Evolutionary conservation across 2,888 invertebrate genomes (phyloP), one percentile per base, ranked within the genome.

Genomic region (Agrypnus murinus): DNA sequence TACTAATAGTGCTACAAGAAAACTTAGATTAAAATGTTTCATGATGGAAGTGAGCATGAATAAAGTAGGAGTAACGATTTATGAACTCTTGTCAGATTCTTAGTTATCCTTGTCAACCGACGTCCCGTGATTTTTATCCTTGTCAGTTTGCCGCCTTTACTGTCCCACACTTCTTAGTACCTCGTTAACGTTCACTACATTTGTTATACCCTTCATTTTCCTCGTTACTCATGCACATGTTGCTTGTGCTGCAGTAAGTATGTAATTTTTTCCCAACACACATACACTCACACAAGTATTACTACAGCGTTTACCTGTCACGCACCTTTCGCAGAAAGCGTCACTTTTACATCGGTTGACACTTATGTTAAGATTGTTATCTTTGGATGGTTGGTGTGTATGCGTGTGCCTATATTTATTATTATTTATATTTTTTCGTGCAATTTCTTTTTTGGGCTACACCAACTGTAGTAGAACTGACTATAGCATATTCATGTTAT

Each of bases 131-230:
- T 58, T 62, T 62, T 46, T 62, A 62, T 62, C 62, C 62, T 17
- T 62, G 62, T 62, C 53, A 40, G 14, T 43, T 53, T 10, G 53
- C 53, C 55, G 57, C 62, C 53, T 68, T 53, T 53, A 38, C 58
- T 66, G 58, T 71, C 71, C 66, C 62, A 66, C 66, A 66, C 71
- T 60, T 65, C 48, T 65, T 46, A 34, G 50, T 53, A 69, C 14
- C 71, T 71, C 58, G 71, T 71, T 71, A 66, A 62, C 63, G 66
- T 58, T 46, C 60, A 10, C 48, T 58, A 62, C 45, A 70, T 65
- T 70, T 62, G 60, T 66, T 71, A 55, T 43, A 25, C 50, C 43
- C 62, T 68, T 68, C 46, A 62, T 68, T 60, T 65, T 63, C 50
- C 38, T 38, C 50, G 50, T 48, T 63, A 63, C 45, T 57, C 57